Evolutionary conservation across 23 tunicate species (phyloP), one percentile per base, ranked within the genome.

Genomic region (Trididemnum miniatum): DNA sequence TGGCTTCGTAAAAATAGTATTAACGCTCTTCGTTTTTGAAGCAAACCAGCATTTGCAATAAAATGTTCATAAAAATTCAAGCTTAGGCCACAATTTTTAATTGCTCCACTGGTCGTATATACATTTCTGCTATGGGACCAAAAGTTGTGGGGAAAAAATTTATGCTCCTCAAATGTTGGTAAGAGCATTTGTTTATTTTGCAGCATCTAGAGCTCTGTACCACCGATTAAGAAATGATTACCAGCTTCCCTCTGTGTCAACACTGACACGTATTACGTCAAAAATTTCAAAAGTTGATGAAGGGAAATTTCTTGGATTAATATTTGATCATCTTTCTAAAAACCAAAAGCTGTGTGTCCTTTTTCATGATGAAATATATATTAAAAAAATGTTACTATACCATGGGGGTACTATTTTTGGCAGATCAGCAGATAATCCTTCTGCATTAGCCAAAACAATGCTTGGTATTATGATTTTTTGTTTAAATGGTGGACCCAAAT

Each of bases 401-500:
- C 79, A 73, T 39, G 59, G 59, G 9, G 79, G 79, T 37, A 73
- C 31, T 12, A 38, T 39, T 15, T 73, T 73, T 73, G 79, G 59
- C 3, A 37, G 59, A 37, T 38, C 79, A 9, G 59, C 3, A 40
- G 57, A 73, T 31, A 40, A 73, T 26, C 79, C 79, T 37, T 2
- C 79, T 37, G 79, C 57, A 73, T 40, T 73, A n/a, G 59, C 24
- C 20, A 73, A 73, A 73, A 73, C 79, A 73, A 40, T 73, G 79
- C 31, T 73, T 3, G 79, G 79, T 1, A 39, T 73, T 38, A 9
- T 73, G 26, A 22, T 73, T n/a, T 2, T 2, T 37, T 73, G 57
- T 1, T 24, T 39, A 2, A 20, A 38, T 37, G 79, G 79, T 2
- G 59, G 79, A 20, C 59, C 59, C 27, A 73, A 38, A 39, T 1